These are phyloP conservation scores for Onchidella celtica DNA, from an alignment of 2,888 invertebrate genomes.

Conservation along the genomic window DNA sequence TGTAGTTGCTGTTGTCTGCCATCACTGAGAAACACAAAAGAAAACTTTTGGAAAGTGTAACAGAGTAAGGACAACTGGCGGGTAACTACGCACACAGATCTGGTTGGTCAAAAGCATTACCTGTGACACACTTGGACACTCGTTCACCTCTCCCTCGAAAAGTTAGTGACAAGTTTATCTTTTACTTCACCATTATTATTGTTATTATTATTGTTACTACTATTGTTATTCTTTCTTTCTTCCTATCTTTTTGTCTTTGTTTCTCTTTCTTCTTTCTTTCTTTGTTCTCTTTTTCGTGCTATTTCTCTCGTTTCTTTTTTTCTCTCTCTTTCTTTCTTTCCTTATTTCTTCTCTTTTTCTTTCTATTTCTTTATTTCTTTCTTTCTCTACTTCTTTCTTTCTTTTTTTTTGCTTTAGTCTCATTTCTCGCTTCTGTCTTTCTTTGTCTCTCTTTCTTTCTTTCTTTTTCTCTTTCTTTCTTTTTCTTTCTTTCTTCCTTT, in stretches of 20 bases:
- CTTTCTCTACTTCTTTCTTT: not conserved
- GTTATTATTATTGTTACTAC: too few relatives aligned
- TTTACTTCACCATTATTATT: too few relatives aligned
- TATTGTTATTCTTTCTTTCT: too few relatives aligned
- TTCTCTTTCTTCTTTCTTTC: not conserved
- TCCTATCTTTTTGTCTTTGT: not conserved
- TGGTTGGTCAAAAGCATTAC: too few relatives aligned
- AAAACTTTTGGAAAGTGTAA: too few relatives aligned
- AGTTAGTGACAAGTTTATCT: too few relatives aligned
- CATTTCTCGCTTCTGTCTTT: slow-evolving; percentile 3
- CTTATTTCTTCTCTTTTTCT: not conserved
- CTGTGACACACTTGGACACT: too few relatives aligned
- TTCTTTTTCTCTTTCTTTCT: slow-evolving; percentile 19
- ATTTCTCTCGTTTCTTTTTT: not conserved
- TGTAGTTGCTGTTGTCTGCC: too few relatives aligned
- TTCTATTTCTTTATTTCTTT: not conserved
- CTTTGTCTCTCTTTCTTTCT: slow-evolving; percentile 20
- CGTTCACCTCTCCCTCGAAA: too few relatives aligned
- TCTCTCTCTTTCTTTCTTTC: not conserved
- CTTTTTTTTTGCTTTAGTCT: not conserved
- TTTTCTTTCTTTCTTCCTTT: slow-evolving; percentile 4
- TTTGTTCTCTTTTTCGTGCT: not conserved
- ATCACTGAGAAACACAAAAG: too few relatives aligned
- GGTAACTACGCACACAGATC: too few relatives aligned
- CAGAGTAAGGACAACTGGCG: too few relatives aligned